A percentile compares a stretch with the other conserved stretches of the same genome.
Evolutionary conservation across 2,888 invertebrate genomes (phyloP).

Genomic region (Noctuana brunneofusca): DNA sequence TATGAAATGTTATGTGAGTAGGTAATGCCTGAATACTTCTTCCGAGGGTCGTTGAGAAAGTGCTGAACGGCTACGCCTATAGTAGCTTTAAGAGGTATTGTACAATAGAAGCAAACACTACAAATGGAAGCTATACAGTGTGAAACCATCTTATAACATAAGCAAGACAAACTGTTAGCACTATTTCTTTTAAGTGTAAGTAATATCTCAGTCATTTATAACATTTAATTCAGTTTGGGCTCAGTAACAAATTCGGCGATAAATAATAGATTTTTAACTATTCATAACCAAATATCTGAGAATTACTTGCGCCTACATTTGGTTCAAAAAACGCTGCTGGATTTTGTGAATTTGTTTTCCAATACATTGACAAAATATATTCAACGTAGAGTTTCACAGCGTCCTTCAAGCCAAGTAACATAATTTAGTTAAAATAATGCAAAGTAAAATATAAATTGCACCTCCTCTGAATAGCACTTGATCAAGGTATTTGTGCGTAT

Average conservation of each 20-base stretch:
- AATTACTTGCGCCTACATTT: constrained; percentile 25
- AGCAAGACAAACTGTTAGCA: constrained; percentile 38
- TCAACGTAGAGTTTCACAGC: background rate
- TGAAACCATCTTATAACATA: constrained; percentile 27
- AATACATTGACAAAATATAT: background rate
- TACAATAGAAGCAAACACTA: constrained; percentile 30
- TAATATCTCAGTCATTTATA: constrained; percentile 22
- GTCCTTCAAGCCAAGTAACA: constrained; percentile 23
- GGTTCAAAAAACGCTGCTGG: constrained; percentile 19
- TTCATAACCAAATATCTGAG: constrained; percentile 5
- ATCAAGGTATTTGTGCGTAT: background rate
- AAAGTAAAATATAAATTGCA: constrained; percentile 33
- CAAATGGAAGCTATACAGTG: constrained; percentile 30
- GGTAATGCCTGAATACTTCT: constrained; percentile 20
- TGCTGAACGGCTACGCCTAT: constrained; percentile 22
- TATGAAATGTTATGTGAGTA: constrained; percentile 17
- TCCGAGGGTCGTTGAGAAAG: background rate
- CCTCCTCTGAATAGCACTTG: constrained; percentile 32
- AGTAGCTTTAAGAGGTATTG: constrained; percentile 25
- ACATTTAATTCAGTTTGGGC: background rate
- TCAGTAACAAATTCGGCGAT: no score
- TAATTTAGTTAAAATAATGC: constrained; percentile 24
- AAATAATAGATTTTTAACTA: background rate
- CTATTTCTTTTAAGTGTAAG: constrained; percentile 33
- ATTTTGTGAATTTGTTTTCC: background rate